phyloP scores from a whole-genome alignment of 2,888 invertebrate genomes.

The Adelphocoris suturalis region DNA sequence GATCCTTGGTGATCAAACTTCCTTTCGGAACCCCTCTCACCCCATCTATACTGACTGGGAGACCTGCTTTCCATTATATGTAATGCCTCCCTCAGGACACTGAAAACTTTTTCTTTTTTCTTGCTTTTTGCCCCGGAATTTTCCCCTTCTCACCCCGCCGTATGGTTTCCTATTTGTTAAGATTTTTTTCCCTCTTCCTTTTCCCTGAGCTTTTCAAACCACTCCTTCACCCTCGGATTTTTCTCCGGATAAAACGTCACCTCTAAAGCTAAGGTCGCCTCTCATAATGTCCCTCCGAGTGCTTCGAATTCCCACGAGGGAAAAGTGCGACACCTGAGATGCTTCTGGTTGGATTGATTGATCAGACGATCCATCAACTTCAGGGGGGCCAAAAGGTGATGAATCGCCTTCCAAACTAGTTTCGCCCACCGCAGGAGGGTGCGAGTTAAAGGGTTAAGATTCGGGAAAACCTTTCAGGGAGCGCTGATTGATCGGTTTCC shows the following conservation, averaged over 20 bases:
- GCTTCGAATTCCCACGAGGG: background rate
- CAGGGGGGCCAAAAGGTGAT: slow-evolving; percentile 34
- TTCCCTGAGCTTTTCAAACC: background rate
- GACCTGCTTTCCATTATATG: slow-evolving; percentile 43
- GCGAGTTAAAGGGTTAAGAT: slow-evolving; percentile 5
- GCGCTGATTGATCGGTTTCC: slow-evolving; percentile 5
- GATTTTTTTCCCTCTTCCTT: background rate
- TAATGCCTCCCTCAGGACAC: slow-evolving; percentile 38
- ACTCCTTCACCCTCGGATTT: slow-evolving; percentile 16
- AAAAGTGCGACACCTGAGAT: slow-evolving; percentile 35
- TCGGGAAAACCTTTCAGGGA: slow-evolving; percentile 23
- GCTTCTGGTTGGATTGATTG: slow-evolving; percentile 42
- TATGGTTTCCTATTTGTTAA: slow-evolving; percentile 37
- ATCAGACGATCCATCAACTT: slow-evolving; percentile 49
- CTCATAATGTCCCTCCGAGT: background rate
- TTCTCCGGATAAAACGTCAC: background rate
- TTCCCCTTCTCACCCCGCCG: background rate
- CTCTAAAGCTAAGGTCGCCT: background rate
- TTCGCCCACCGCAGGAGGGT: background rate
- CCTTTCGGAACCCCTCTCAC: background rate
- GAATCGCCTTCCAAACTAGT: slow-evolving; percentile 38
- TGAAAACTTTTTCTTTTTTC: background rate
- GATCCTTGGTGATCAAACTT: slow-evolving; percentile 26
- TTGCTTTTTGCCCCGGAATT: slow-evolving; percentile 18
- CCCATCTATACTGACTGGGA: background rate